phyloP scores from a whole-genome alignment of 2,888 invertebrate genomes.

The Pyrocoelia pectoralis region DNA sequence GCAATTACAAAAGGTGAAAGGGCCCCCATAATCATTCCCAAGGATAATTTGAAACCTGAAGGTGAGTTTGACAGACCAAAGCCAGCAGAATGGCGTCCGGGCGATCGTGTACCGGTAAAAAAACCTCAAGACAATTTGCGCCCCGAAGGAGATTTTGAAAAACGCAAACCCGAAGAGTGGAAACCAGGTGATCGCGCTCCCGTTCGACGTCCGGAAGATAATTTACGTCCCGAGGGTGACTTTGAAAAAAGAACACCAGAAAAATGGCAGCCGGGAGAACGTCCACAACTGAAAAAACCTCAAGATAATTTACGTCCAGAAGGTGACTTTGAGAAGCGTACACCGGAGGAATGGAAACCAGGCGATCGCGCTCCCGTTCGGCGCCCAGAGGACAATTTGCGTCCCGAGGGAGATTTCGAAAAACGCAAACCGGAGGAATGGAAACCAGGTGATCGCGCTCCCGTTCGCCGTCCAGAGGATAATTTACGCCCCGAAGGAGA shows the following conservation, averaged over 20 bases:
- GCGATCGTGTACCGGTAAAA: conserved; percentile 61
- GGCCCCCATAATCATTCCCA: conserved; percentile 60
- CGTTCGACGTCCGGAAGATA: conserved; percentile 58
- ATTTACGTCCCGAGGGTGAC: conserved; percentile 65
- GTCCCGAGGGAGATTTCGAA: conserved; percentile 61
- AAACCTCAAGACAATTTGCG: conserved; percentile 70
- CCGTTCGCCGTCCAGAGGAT: conserved; percentile 55
- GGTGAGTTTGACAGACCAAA: conserved; percentile 62
- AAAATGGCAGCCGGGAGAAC: conserved; percentile 58
- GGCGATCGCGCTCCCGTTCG: conserved; percentile 58
- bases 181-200: conserved; percentile 58
- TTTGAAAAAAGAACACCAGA: conserved; percentile 61
- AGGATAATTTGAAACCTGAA: conserved; percentile 59
- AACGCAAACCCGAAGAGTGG: conserved; percentile 56
- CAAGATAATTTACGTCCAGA: conserved; percentile 61
- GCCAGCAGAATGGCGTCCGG: conserved; percentile 61
- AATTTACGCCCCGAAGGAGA: conserved; percentile 58
- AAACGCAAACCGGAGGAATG: conserved; percentile 58
- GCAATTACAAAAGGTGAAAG: conserved; percentile 57
- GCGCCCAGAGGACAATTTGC: conserved; percentile 60
- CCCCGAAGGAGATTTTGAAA: conserved; percentile 58
- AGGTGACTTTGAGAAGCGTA: conserved; percentile 60
- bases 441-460: conserved; percentile 56
- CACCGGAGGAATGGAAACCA: conserved; percentile 55
- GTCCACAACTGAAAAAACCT: conserved; percentile 56